A percentile compares a stretch with the other conserved stretches of the same genome.
Conservation (phyloP, 2,113 vertebrate species). For the Poeciliopsis retropinna region DNA sequence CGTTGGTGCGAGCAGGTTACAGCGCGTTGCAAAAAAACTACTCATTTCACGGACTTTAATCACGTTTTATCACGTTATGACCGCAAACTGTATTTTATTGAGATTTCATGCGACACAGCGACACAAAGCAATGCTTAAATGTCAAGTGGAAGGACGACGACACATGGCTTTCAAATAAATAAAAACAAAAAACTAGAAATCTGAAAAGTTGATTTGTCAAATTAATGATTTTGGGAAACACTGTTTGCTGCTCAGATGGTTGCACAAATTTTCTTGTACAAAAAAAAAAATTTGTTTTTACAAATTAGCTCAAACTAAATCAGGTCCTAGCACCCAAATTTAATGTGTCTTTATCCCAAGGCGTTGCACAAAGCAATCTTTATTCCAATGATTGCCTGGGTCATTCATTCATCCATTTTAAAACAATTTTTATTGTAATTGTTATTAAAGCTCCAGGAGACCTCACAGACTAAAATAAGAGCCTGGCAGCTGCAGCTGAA, state of each 20-base stretch:
- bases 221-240: background rate
- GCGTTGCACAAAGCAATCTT: background rate
- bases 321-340: background rate
- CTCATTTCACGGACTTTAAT: too few species aligned
- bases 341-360: background rate
- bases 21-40: background rate
- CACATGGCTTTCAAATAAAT: too few species aligned
- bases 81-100: background rate
- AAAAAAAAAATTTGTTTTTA: background rate
- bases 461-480: too few species aligned
- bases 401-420: too few species aligned
- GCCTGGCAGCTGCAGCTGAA: too few species aligned
- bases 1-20: slow-evolving; percentile 6
- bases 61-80: too few species aligned
- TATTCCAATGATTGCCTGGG: background rate
- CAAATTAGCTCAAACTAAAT: background rate
- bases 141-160: background rate
- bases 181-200: background rate
- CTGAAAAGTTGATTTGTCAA: background rate
- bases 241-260: too few species aligned
- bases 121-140: background rate
- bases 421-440: too few species aligned
- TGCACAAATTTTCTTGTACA: too few species aligned
- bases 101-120: background rate
- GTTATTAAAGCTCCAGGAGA: too few species aligned